Evolutionary conservation across 92 coral and sea anemone species (phyloP).

Genomic region (Phenganax marumi): DNA sequence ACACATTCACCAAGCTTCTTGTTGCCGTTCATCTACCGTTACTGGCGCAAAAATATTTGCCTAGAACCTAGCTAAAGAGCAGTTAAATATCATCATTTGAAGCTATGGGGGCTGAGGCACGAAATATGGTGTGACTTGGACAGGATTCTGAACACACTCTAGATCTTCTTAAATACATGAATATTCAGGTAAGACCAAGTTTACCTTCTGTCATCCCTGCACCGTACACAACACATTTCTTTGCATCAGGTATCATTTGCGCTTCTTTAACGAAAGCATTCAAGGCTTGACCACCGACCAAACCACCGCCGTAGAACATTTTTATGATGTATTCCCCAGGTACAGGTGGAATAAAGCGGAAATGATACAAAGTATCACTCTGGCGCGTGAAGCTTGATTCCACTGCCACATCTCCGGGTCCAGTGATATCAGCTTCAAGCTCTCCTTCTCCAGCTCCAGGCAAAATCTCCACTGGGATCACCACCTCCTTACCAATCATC

Average conservation of each 20-base stretch:
- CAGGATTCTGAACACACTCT: too few relatives aligned
- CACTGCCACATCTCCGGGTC: conserved; percentile 71
- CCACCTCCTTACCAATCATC: conserved; percentile 73
- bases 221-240: conserved; percentile 71
- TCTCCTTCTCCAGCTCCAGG: conserved; percentile 91
- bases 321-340: conserved; percentile 72
- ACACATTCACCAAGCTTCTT: too few relatives aligned
- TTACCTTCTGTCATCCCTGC: conserved; percentile 76
- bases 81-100: too few relatives aligned
- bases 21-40: too few relatives aligned
- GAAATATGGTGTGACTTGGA: too few relatives aligned
- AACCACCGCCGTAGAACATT: conserved; percentile 66
- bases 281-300: conserved; percentile 79
- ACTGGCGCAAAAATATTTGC: too few relatives aligned
- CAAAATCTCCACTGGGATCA: conserved; percentile 85
- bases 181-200: neutral
- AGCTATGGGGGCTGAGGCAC: too few relatives aligned
- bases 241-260: conserved; percentile 58
- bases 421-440: conserved; percentile 71
- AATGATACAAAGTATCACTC: conserved; percentile 71
- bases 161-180: too few relatives aligned
- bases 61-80: too few relatives aligned
- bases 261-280: conserved; percentile 46
- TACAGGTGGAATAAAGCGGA: conserved; percentile 74
- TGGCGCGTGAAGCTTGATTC: conserved; percentile 76